Evolutionary conservation across 2,113 vertebrate genomes (phyloP).

Genomic region (Prionailurus viverrinus): DNA sequence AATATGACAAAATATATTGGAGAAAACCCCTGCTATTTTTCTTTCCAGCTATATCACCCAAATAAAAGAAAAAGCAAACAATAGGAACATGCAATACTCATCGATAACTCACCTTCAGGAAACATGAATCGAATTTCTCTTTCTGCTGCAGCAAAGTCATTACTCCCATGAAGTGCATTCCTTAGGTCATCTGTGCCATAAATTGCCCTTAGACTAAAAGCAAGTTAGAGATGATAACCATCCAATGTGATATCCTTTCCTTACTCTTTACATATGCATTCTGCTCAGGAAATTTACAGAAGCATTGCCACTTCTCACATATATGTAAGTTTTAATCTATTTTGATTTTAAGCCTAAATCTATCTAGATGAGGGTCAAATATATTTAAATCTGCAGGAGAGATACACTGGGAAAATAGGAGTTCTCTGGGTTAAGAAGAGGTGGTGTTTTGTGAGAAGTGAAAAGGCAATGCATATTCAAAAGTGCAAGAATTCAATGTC

Average conservation of each 20-base stretch:
- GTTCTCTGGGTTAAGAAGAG: neutral
- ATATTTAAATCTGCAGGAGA: slow-evolving; percentile 17
- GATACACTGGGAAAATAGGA: slow-evolving; percentile 3
- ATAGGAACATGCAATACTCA: neutral
- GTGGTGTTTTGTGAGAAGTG: neutral
- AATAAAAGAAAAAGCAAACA: slow-evolving; percentile 54
- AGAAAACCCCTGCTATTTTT: slow-evolving; percentile 1
- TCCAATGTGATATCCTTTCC: slow-evolving; percentile 16
- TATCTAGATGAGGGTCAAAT: slow-evolving; percentile 46
- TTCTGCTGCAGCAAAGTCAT: slow-evolving; percentile 90
- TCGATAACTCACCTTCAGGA: slow-evolving; percentile 90
- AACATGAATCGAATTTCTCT: slow-evolving; percentile 96
- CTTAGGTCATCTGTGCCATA: slow-evolving; percentile 95
- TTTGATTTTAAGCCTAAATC: slow-evolving; percentile 49
- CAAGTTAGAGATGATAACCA: slow-evolving; percentile 63
- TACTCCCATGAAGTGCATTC: slow-evolving; percentile 96
- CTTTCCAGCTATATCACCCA: neutral
- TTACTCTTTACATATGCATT: slow-evolving; percentile 33
- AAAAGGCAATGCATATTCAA: slow-evolving; percentile 60
- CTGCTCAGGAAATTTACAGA: slow-evolving; percentile 29
- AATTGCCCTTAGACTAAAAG: slow-evolving; percentile 93
- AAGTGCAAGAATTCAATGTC: slow-evolving; percentile 6
- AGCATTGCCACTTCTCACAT: slow-evolving; percentile 45
- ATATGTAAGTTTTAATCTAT: slow-evolving; percentile 30
- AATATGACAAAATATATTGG: slow-evolving; percentile 33